These are phyloP conservation scores for Meloidogyne exigua DNA, from an alignment of 1,140 invertebrate genomes.

Conservation along the genomic window DNA sequence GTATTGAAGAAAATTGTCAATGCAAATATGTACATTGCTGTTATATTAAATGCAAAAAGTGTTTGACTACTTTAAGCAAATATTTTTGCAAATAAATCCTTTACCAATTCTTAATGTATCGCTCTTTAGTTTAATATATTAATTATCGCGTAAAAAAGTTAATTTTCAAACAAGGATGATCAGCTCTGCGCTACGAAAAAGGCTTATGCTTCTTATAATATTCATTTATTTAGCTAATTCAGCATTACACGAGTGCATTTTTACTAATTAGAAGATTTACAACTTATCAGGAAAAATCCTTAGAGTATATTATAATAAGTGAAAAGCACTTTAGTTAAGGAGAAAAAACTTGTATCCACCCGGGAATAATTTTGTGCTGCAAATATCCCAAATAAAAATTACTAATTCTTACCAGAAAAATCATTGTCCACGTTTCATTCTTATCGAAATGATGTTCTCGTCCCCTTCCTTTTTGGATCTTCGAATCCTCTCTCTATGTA, in stretches of 20 bases:
- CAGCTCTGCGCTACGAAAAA: not conserved
- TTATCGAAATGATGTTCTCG: not conserved
- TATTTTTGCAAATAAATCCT: conserved; percentile 58
- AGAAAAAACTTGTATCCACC: not conserved
- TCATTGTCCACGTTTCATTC: not conserved
- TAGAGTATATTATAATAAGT: too few relatives aligned
- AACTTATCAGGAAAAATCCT: not conserved
- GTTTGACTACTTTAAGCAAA: conserved; percentile 66
- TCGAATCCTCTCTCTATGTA: not conserved
- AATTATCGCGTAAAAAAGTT: not conserved
- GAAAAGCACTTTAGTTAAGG: not conserved
- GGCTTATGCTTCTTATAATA: not conserved
- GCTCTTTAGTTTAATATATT: not conserved
- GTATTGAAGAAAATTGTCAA: conserved; percentile 65
- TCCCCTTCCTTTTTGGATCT: not conserved
- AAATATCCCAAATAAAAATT: not conserved
- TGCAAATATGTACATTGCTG: conserved; percentile 75
- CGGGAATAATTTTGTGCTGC: not conserved
- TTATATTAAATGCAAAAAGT: conserved; percentile 71
- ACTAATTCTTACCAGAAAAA: not conserved
- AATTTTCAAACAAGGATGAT: not conserved
- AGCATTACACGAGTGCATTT: not conserved
- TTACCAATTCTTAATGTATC: not conserved
- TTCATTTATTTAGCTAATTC: not conserved
- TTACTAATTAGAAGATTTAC: not conserved